phyloP scores from a whole-genome alignment of 2,113 vertebrate genomes.

The Ovibos moschatus region DNA sequence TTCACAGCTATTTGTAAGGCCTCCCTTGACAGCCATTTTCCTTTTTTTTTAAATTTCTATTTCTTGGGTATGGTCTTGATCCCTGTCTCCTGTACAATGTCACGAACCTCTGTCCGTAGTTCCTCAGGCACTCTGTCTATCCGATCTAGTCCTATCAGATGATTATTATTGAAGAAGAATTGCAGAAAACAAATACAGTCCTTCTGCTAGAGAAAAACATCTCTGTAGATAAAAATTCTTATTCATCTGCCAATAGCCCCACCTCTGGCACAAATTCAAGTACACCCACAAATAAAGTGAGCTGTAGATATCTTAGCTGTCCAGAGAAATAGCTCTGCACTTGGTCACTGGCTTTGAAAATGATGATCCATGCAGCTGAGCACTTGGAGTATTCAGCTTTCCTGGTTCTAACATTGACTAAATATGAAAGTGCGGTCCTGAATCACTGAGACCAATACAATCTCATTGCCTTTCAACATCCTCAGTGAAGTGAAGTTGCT shows the following conservation, averaged over 20 bases:
- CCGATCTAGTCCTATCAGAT: neutral
- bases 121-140: neutral
- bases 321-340: neutral
- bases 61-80: neutral
- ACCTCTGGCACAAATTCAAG: conserved; percentile 6
- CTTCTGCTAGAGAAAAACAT: neutral
- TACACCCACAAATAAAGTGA: conserved; percentile 51
- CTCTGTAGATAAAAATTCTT: conserved; percentile 35
- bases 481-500: neutral
- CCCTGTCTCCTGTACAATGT: neutral
- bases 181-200: neutral
- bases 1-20: neutral
- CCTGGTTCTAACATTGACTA: neutral
- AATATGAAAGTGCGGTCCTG: neutral
- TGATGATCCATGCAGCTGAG: fast-evolving
- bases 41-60: neutral
- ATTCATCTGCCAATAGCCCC: conserved; percentile 1
- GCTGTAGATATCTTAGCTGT: conserved; percentile 37
- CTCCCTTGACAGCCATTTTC: neutral
- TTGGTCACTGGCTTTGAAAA: neutral
- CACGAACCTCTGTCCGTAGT: neutral
- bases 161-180: neutral
- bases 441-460: fast-evolving
- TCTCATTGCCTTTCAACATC: neutral
- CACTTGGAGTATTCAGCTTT: conserved; percentile 13